phyloP scores from a whole-genome alignment of 2,113 vertebrate species.

The Chauna torquata region DNA sequence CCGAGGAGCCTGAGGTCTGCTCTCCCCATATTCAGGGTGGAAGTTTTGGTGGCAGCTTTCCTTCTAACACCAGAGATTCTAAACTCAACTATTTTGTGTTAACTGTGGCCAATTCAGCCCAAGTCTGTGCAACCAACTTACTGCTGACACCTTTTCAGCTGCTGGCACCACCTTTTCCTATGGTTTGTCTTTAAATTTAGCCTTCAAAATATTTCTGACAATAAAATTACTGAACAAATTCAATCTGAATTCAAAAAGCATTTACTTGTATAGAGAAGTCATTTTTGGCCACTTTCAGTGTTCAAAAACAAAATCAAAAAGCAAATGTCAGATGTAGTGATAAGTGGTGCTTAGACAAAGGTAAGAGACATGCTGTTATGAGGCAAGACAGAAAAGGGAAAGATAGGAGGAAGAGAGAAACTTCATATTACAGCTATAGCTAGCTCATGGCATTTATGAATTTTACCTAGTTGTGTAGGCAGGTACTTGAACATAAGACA shows the following conservation, averaged over 20 bases:
- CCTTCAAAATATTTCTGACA: background rate
- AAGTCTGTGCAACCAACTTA: background rate
- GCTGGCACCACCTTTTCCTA: background rate
- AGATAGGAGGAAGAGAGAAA: background rate
- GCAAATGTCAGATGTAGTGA: background rate
- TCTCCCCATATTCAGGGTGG: too few relatives aligned
- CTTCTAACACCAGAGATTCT: too few relatives aligned
- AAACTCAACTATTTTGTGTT: too few relatives aligned
- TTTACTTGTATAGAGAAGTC: background rate
- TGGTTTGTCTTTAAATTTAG: background rate
- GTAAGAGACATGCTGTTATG: background rate
- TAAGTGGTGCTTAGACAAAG: background rate
- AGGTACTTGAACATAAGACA: background rate
- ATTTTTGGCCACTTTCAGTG: background rate
- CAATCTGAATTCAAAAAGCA: background rate
- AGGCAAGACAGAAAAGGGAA: background rate
- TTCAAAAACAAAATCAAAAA: background rate
- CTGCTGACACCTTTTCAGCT: background rate
- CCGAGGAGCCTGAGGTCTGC: too few relatives aligned
- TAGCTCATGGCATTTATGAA: background rate
- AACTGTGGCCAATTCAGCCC: too few relatives aligned
- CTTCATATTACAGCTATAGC: background rate
- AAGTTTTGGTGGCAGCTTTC: too few relatives aligned
- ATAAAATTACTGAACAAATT: background rate
- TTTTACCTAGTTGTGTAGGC: background rate